Conservation (phyloP, 2,797 vertebrate genomes). For the Gambusia yucatana region DNA sequence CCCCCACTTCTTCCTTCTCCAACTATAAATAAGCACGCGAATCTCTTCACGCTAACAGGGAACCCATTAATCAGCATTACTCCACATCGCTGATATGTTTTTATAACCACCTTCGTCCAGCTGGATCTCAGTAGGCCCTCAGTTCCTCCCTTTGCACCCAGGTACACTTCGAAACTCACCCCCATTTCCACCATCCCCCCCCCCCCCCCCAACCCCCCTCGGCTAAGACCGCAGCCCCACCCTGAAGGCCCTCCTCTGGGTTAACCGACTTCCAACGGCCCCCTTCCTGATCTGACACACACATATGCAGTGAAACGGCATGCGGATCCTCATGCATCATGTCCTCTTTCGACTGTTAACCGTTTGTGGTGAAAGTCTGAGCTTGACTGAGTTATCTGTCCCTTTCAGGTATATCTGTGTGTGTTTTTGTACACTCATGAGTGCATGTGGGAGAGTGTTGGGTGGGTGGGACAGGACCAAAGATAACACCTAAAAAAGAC, state of each 20-base stretch:
- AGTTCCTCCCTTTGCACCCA: slow-evolving; percentile 28
- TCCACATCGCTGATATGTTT: background rate
- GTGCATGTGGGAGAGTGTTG: slow-evolving; percentile 16
- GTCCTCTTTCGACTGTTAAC: slow-evolving; percentile 81
- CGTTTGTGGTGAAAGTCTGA: slow-evolving; percentile 80
- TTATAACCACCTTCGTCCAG: slow-evolving; percentile 23
- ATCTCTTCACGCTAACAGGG: background rate
- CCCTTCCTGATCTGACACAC: slow-evolving; percentile 77
- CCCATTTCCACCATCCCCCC: slow-evolving; percentile 54
- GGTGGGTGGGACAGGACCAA: slow-evolving; percentile 40
- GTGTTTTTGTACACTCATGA: slow-evolving; percentile 6
- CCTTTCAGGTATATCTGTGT: slow-evolving; percentile 70
- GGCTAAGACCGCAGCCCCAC: slow-evolving; percentile 67
- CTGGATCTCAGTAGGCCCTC: slow-evolving; percentile 17
- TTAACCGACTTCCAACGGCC: slow-evolving; percentile 79
- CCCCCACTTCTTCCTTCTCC: slow-evolving; percentile 22
- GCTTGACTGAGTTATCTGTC: slow-evolving; percentile 77
- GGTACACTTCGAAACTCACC: slow-evolving; percentile 50
- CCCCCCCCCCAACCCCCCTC: background rate
- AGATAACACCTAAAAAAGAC: slow-evolving; percentile 55
- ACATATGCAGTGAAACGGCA: slow-evolving; percentile 43
- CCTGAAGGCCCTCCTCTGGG: slow-evolving; percentile 71
- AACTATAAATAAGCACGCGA: slow-evolving; percentile 25
- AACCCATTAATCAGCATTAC: background rate
- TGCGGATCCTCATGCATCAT: slow-evolving; percentile 66